phyloP scores from a whole-genome alignment of 2,888 invertebrate species.

The Amphipoea lucens region DNA sequence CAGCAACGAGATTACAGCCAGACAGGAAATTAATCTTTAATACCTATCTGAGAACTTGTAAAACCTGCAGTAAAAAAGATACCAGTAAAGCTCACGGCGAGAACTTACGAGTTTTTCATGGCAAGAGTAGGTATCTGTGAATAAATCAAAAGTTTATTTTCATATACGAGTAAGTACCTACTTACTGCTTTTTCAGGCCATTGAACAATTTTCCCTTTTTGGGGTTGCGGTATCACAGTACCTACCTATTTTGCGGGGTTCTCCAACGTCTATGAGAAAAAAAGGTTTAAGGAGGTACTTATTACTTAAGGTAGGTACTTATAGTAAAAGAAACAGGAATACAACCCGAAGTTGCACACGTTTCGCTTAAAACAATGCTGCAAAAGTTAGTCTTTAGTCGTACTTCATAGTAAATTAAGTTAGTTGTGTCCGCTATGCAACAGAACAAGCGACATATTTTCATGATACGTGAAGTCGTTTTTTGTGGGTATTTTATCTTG shows the following conservation, averaged over 20 bases:
- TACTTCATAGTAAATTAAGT: too few relatives aligned
- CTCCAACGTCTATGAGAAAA: conserved; percentile 30
- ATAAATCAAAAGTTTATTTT: conserved; percentile 70
- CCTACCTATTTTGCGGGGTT: not conserved
- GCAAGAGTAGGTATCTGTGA: conserved; percentile 57
- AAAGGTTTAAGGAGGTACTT: conserved; percentile 13
- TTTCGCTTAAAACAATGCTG: too few relatives aligned
- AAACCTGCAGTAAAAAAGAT: conserved; percentile 51
- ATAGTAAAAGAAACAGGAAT: not conserved
- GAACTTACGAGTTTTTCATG: conserved; percentile 61
- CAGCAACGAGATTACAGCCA: conserved; percentile 6
- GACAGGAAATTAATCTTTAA: conserved; percentile 55
- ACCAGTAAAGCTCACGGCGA: conserved; percentile 37
- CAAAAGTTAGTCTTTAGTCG: too few relatives aligned
- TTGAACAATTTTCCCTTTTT: conserved; percentile 60
- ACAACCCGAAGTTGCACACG: not conserved
- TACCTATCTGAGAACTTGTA: conserved; percentile 48
- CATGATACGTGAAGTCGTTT: too few relatives aligned
- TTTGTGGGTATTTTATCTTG: too few relatives aligned
- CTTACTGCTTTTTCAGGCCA: conserved; percentile 60
- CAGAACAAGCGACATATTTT: too few relatives aligned
- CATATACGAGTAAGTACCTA: conserved; percentile 12
- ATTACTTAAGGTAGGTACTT: too few relatives aligned
- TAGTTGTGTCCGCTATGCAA: too few relatives aligned
- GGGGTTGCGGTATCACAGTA: conserved; percentile 32